Conservation (phyloP, 37 sponge, comb jelly and placozoan species). For the Dysidea cf. avara region DNA sequence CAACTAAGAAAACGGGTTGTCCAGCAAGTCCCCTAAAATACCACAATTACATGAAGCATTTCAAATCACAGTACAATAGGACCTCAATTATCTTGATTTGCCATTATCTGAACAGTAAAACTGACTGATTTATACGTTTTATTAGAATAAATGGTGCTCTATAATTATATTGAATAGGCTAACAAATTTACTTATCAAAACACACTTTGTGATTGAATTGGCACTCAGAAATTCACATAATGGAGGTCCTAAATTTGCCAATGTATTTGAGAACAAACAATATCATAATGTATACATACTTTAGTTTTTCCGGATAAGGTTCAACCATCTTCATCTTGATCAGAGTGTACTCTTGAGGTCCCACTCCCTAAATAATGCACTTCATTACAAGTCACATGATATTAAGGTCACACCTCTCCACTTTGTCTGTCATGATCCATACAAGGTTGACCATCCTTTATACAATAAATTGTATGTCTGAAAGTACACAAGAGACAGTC, state of each 20-base stretch:
- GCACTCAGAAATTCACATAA: too few relatives aligned
- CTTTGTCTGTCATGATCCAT: conserved; percentile 97
- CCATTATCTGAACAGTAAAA: too few relatives aligned
- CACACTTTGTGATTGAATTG: too few relatives aligned
- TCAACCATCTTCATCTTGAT: conserved; percentile 89
- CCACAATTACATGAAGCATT: background rate
- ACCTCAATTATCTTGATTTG: too few relatives aligned
- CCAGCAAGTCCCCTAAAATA: conserved; percentile 64
- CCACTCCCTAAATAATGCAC: conserved; percentile 68
- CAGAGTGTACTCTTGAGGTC: conserved; percentile 97
- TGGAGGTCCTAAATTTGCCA: too few relatives aligned
- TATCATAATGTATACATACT: too few relatives aligned
- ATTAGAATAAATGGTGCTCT: too few relatives aligned
- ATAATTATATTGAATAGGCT: too few relatives aligned
- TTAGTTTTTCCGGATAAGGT: conserved; percentile 80
- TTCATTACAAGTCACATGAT: background rate
- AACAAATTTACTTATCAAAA: too few relatives aligned
- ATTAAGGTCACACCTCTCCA: conserved; percentile 69
- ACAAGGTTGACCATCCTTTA: conserved; percentile 91
- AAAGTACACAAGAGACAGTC: background rate
- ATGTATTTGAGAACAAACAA: too few relatives aligned
- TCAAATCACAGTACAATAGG: too few relatives aligned
- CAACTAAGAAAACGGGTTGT: conserved; percentile 80
- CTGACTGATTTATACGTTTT: too few relatives aligned
- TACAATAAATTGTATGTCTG: conserved; percentile 91